phyloP scores from a whole-genome alignment of 35 echinoderm and acorn worm genomes.

The Amphiura filiformis region DNA sequence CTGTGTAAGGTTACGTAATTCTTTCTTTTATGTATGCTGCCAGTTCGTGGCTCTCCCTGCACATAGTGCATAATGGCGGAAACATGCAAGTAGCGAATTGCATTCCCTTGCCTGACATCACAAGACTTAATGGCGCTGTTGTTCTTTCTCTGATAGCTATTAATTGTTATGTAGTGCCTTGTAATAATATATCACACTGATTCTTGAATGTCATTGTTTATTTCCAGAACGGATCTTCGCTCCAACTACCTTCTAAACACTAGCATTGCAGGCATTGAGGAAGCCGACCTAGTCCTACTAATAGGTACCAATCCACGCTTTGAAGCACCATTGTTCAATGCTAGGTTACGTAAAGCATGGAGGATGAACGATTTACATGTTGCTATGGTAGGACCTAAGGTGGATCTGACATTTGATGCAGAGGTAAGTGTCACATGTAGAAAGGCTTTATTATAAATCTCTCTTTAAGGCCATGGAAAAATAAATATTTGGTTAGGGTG shows the following conservation, averaged over 20 bases:
- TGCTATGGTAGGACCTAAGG: conserved; percentile 66
- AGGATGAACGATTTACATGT: conserved; percentile 88
- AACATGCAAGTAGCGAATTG: too few species aligned
- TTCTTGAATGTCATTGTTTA: neutral
- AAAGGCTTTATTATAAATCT: too few species aligned
- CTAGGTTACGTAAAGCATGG: conserved; percentile 90
- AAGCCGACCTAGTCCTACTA: conserved; percentile 86
- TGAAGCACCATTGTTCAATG: conserved; percentile 96
- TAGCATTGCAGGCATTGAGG: conserved; percentile 88
- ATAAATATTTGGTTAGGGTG: too few species aligned
- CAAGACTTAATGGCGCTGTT: too few species aligned
- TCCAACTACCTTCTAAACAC: conserved; percentile 99
- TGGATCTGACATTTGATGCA: conserved; percentile 89
- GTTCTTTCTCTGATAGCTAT: too few species aligned
- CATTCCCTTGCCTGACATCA: too few species aligned
- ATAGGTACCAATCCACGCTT: conserved; percentile 89
- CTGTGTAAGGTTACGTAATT: too few species aligned
- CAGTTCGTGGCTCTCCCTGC: too few species aligned
- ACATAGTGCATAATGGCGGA: too few species aligned
- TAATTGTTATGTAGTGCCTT: too few species aligned
- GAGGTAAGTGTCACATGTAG: conserved; percentile 65
- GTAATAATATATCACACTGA: neutral
- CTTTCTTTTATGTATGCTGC: too few species aligned
- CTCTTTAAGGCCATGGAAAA: too few species aligned
- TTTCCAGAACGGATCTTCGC: conserved; percentile 75